Conservation (phyloP, 2,797 vertebrate genomes). For the Mergus octosetaceus region DNA sequence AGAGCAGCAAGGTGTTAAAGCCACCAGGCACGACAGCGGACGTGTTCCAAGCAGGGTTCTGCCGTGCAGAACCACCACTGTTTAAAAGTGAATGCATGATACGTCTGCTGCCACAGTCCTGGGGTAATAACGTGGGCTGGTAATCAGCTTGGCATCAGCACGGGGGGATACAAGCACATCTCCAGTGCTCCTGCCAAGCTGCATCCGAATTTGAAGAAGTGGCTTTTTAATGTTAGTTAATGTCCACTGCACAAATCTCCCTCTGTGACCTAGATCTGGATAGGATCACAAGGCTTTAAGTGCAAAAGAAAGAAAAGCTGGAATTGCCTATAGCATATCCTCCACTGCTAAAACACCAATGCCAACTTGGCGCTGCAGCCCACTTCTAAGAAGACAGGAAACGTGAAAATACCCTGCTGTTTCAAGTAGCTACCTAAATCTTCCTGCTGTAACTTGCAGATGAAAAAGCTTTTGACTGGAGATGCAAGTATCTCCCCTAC, state of each 20-base stretch:
- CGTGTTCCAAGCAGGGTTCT: background rate
- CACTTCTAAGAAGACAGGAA: background rate
- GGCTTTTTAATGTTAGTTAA: background rate
- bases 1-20: background rate
- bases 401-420: background rate
- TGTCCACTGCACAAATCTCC: background rate
- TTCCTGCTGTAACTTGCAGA: background rate
- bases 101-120: background rate
- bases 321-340: background rate
- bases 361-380: background rate
- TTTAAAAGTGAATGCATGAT: fast-evolving
- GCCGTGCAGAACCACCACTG: background rate
- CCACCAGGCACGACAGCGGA: background rate
- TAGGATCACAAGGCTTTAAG: background rate
- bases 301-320: background rate
- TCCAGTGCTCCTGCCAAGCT: background rate
- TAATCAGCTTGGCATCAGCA: background rate
- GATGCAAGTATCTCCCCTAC: background rate
- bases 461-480: background rate
- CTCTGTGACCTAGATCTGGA: background rate
- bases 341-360: background rate
- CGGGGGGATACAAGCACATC: background rate
- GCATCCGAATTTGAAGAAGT: background rate
- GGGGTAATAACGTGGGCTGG: background rate
- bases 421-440: background rate